A percentile compares a stretch with the other conserved stretches of the same genome.
phyloP scores from a whole-genome alignment of 2,797 vertebrate species.

The Phalloptychus januarius region DNA sequence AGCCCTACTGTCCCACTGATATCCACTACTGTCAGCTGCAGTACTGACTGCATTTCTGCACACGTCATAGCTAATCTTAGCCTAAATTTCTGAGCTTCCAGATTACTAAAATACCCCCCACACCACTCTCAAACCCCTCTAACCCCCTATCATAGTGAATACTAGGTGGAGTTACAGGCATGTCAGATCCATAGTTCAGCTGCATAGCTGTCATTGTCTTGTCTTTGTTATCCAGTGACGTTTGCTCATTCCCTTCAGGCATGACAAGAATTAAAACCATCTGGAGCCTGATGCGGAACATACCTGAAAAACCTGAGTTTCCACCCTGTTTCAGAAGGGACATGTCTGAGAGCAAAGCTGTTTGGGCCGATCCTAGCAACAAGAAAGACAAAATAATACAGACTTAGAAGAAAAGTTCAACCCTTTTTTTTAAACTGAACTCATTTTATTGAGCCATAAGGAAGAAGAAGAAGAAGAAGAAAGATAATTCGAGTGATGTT shows the following conservation, averaged over 20 bases:
- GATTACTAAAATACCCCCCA: background rate
- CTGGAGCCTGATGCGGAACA: background rate
- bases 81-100: background rate
- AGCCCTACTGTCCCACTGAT: background rate
- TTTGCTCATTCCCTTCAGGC: background rate
- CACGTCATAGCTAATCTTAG: background rate
- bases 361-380: background rate
- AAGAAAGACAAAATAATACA: background rate
- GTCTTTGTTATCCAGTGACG: background rate
- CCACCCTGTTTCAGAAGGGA: background rate
- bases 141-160: background rate
- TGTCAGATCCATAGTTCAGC: background rate
- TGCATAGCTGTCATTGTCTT: background rate
- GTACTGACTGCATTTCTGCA: background rate
- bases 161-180: background rate
- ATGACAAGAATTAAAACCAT: conserved; percentile 2
- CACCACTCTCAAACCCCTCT: background rate
- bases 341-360: background rate
- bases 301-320: conserved; percentile 9
- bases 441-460: background rate
- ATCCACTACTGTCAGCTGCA: background rate
- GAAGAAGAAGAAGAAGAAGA: background rate
- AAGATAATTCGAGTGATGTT: background rate
- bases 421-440: background rate
- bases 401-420: background rate